Percentiles rank a stretch among this genome's conserved stretches.
Conservation (phyloP, 2,113 vertebrate genomes). For the Paraplagusia blochii region DNA sequence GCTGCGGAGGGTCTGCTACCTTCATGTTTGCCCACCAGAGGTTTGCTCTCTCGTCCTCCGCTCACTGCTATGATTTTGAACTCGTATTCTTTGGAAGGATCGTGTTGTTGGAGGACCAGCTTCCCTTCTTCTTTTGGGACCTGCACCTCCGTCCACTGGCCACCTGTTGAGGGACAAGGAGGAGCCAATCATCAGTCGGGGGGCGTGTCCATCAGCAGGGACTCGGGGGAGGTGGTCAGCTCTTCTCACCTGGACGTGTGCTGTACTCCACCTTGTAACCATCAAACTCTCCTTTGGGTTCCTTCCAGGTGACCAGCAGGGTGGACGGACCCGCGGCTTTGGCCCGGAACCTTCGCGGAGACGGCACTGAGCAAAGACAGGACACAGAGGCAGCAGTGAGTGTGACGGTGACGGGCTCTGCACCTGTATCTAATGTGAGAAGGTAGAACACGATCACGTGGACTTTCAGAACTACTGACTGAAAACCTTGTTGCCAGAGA, state of each 20-base stretch:
- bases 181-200: not conserved
- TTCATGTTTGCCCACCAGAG: slow-evolving; percentile 62
- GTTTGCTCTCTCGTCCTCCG: slow-evolving; percentile 61
- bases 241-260: slow-evolving; percentile 63
- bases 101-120: slow-evolving; percentile 61
- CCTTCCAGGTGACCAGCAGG: slow-evolving; percentile 74
- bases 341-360: slow-evolving; percentile 69
- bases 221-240: no score
- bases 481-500: no score
- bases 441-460: no score
- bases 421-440: no score
- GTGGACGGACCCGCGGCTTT: slow-evolving; percentile 54
- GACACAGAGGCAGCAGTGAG: not conserved
- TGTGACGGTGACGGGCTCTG: no score
- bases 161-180: slow-evolving; percentile 35
- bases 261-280: slow-evolving; percentile 68
- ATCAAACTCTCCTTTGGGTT: slow-evolving; percentile 72
- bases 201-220: no score
- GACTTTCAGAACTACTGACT: no score
- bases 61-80: slow-evolving; percentile 61
- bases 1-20: slow-evolving; percentile 43
- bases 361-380: slow-evolving; percentile 54
- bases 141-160: slow-evolving; percentile 47
- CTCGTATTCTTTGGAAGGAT: slow-evolving; percentile 59
- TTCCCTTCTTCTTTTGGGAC: slow-evolving; percentile 61